Evolutionary conservation across 2,888 invertebrate species (phyloP).

Genomic region (Tromatobia lineatoria): DNA sequence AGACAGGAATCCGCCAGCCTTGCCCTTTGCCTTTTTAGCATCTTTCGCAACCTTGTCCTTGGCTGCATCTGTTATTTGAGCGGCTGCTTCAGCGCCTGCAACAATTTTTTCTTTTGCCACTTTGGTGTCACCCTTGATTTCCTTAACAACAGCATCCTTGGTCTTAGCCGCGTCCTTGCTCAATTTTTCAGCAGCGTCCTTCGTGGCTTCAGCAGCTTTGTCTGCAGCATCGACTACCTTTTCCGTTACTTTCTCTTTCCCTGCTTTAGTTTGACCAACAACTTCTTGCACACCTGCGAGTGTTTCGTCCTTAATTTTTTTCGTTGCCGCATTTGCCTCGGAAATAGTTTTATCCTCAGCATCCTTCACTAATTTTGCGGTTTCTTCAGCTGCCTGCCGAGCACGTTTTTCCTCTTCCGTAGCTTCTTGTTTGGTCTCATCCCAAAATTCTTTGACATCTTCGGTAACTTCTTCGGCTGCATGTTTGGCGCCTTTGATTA

Average conservation of each 20-base stretch:
- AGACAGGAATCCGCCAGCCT: slow-evolving; percentile 68
- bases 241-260: slow-evolving; percentile 54
- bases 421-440: slow-evolving; percentile 71
- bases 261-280: slow-evolving; percentile 39
- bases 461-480: slow-evolving; percentile 70
- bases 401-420: slow-evolving; percentile 66
- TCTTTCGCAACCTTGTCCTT: slow-evolving; percentile 66
- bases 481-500: slow-evolving; percentile 77
- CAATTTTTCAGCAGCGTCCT: slow-evolving; percentile 65
- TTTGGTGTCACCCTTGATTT: slow-evolving; percentile 60
- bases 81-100: slow-evolving; percentile 61
- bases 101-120: slow-evolving; percentile 57
- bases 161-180: slow-evolving; percentile 49
- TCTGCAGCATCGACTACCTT: slow-evolving; percentile 42
- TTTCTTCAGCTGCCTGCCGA: slow-evolving; percentile 70
- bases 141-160: slow-evolving; percentile 60
- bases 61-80: slow-evolving; percentile 54
- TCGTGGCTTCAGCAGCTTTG: slow-evolving; percentile 37
- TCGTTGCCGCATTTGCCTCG: slow-evolving; percentile 35
- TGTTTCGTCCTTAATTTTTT: slow-evolving; percentile 58
- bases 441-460: slow-evolving; percentile 71
- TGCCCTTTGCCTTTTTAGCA: slow-evolving; percentile 65
- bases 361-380: slow-evolving; percentile 63
- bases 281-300: slow-evolving; percentile 40
- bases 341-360: slow-evolving; percentile 53